Percentiles rank a stretch among this genome's conserved stretches.
Evolutionary conservation across 2,797 vertebrate genomes (phyloP).

Genomic region (Vespertilio murinus): DNA sequence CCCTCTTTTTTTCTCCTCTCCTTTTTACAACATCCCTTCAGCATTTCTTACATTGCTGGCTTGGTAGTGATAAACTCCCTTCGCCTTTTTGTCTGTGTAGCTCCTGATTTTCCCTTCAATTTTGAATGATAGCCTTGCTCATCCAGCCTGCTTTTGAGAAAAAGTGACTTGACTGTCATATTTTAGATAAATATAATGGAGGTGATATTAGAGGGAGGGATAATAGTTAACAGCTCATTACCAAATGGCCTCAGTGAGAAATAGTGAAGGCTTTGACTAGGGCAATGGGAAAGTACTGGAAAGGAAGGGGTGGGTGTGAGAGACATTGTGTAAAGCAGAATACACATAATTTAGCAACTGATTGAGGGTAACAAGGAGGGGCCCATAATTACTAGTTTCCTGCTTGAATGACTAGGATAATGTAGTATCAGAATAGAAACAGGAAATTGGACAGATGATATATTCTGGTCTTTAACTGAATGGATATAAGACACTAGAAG

Average conservation of each 20-base stretch:
- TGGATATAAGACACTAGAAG: background rate
- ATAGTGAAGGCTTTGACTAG: conserved; percentile 17
- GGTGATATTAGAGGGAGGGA: conserved; percentile 39
- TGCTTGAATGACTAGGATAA: conserved; percentile 61
- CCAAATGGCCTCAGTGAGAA: conserved; percentile 41
- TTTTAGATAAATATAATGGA: conserved; percentile 51
- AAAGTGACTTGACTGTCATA: conserved; percentile 54
- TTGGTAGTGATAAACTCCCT: no score
- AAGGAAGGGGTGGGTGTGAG: background rate
- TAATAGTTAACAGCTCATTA: conserved; percentile 59
- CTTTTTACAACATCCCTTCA: no score
- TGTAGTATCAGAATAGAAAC: conserved; percentile 40
- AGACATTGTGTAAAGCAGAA: conserved; percentile 24
- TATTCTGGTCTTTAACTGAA: conserved; percentile 41
- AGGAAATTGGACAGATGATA: conserved; percentile 39
- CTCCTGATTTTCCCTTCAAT: no score
- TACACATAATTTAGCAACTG: conserved; percentile 47
- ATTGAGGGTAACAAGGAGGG: conserved; percentile 14
- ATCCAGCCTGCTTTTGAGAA: conserved; percentile 40
- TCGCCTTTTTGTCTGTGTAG: no score
- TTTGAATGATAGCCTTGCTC: background rate
- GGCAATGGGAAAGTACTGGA: background rate
- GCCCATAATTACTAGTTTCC: conserved; percentile 22
- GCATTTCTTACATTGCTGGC: no score
- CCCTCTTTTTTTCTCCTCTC: no score